Evolutionary conservation across 2,113 vertebrate genomes (phyloP).

Genomic region (Struthio camelus): DNA sequence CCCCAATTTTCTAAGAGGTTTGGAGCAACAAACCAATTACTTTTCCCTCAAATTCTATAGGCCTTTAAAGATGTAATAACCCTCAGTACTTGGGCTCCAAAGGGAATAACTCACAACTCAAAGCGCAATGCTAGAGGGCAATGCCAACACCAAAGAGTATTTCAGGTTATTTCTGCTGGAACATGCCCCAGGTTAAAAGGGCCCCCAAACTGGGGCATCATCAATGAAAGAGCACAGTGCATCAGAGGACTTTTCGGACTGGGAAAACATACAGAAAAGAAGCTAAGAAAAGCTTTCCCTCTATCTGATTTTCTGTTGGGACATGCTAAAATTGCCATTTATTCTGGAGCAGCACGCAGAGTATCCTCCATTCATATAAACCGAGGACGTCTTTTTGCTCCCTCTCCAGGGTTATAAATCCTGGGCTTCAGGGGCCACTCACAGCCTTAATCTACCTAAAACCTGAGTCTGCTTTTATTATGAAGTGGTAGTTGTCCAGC

Average conservation of each 20-base stretch:
- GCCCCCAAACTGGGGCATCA: constrained; percentile 2
- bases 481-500: background rate
- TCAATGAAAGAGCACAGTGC: background rate
- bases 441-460: background rate
- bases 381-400: background rate
- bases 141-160: constrained; percentile 38
- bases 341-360: background rate
- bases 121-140: constrained; percentile 41
- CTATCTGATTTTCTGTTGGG: background rate
- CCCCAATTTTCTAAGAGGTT: constrained; percentile 47
- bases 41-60: constrained; percentile 43
- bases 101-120: constrained; percentile 53
- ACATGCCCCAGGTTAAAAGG: background rate
- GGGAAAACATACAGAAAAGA: background rate
- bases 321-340: background rate
- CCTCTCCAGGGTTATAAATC: background rate
- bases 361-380: background rate
- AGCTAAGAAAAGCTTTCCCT: background rate
- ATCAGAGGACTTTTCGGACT: background rate
- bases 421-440: background rate
- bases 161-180: constrained; percentile 40
- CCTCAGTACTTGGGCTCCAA: constrained; percentile 25
- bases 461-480: background rate
- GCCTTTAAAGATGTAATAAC: constrained; percentile 56
- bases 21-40: constrained; percentile 64